Percentiles rank a stretch among this genome's conserved stretches.
These are phyloP conservation scores for Anoplophora glabripennis DNA, from an alignment of 1,140 invertebrate genomes.

Conservation along the genomic window DNA sequence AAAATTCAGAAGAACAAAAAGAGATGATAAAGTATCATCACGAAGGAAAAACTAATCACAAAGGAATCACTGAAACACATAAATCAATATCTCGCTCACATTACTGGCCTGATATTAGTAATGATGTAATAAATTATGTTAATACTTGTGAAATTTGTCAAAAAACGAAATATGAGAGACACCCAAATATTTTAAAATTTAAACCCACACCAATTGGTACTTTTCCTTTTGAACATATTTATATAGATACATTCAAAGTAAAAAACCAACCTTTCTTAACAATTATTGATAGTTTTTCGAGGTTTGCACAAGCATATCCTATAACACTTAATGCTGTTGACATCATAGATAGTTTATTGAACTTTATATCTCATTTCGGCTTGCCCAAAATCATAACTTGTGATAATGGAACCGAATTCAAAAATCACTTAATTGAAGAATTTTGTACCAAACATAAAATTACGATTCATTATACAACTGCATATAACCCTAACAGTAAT, in stretches of 20 bases:
- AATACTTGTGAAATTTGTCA: conserved; percentile 32
- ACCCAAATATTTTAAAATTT: conserved; percentile 34
- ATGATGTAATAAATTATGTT: too few relatives aligned
- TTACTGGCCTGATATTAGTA: too few relatives aligned
- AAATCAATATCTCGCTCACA: too few relatives aligned
- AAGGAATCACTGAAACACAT: too few relatives aligned
- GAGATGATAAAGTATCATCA: too few relatives aligned
- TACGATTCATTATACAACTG: too few relatives aligned
- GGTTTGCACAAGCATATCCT: conserved; percentile 28
- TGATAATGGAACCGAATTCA: conserved; percentile 26
- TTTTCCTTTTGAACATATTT: conserved; percentile 39
- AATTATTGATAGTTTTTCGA: conserved; percentile 38
- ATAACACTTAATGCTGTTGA: conserved; percentile 8
- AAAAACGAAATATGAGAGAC: conserved; percentile 39
- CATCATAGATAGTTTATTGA: conserved; percentile 15
- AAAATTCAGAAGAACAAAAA: too few relatives aligned
- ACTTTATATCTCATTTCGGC: conserved; percentile 18
- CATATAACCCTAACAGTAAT: too few relatives aligned
- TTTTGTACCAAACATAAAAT: too few relatives aligned
- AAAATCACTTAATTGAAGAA: conserved; percentile 8
- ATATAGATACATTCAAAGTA: conserved; percentile 36
- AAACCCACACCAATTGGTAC: conserved; percentile 30
- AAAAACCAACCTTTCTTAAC: conserved; percentile 30
- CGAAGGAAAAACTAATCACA: too few relatives aligned
- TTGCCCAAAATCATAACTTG: conserved; percentile 6